These are phyloP conservation scores for Capreolus pygargus DNA, from an alignment of 2,113 vertebrate genomes.

Conservation along the genomic window DNA sequence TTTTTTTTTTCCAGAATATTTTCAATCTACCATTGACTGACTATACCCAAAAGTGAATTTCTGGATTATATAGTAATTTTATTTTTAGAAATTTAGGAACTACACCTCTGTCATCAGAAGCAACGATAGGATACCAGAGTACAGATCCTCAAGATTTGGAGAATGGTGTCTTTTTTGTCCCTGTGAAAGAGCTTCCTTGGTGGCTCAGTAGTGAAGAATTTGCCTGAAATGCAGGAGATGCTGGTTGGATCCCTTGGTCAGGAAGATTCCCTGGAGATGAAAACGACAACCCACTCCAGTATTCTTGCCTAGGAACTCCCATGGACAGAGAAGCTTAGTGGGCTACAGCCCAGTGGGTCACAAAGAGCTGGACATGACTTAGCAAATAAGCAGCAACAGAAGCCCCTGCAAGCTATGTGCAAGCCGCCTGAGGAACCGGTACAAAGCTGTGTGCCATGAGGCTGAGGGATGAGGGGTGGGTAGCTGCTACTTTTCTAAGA, in stretches of 20 bases:
- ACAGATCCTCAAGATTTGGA: neutral
- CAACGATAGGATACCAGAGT: neutral
- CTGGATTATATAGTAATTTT: neutral
- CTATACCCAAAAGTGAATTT: neutral
- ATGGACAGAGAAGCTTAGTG: neutral
- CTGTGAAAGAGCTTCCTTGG: neutral
- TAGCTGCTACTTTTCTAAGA: neutral
- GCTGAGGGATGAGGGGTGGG: neutral
- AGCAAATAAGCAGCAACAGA: neutral
- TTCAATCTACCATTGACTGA: neutral
- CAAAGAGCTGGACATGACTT: neutral
- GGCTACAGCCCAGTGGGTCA: neutral
- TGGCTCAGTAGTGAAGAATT: neutral
- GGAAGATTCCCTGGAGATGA: neutral
- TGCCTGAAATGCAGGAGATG: neutral
- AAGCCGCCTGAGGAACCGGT: neutral
- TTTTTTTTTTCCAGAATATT: neutral
- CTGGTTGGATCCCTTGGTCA: neutral
- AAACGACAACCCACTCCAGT: neutral
- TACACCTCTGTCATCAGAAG: neutral
- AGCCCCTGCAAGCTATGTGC: neutral
- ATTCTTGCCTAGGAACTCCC: neutral
- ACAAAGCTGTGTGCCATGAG: neutral
- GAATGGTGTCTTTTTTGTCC: neutral
- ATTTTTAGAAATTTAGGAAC: neutral